Conservation (phyloP, 35 echinoderm and acorn worm species). For the Anneissia japonica region DNA sequence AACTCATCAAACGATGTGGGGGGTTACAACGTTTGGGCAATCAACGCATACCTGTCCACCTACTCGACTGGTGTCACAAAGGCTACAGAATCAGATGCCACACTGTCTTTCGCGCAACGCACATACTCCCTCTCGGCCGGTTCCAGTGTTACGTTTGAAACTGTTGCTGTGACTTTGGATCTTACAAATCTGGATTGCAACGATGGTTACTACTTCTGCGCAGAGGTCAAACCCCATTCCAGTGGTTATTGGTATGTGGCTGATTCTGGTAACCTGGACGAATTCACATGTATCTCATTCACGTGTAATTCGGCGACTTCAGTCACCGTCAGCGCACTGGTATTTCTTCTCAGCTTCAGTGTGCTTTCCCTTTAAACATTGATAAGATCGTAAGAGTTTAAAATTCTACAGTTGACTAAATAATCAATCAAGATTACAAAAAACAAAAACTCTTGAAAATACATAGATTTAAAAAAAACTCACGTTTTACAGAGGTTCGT, state of each 20-base stretch:
- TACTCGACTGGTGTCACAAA: constrained; percentile 9
- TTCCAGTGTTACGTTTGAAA: not conserved
- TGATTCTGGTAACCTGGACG: not conserved
- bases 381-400: too few species aligned
- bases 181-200: constrained; percentile 44
- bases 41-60: constrained; percentile 29
- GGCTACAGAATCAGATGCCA: constrained; percentile 11
- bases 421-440: too few species aligned
- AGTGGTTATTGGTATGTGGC: constrained; percentile 18
- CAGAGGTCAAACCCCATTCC: constrained; percentile 9
- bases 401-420: too few species aligned
- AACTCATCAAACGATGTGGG: constrained; percentile 22
- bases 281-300: constrained; percentile 26
- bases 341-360: too few species aligned
- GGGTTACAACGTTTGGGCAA: constrained; percentile 47
- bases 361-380: too few species aligned
- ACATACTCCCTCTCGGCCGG: constrained; percentile 24
- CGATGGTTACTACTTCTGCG: constrained; percentile 48
- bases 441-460: too few species aligned
- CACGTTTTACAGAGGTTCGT: too few species aligned
- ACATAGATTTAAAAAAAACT: too few species aligned
- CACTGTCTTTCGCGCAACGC: constrained; percentile 15
- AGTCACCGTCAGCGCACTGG: too few species aligned
- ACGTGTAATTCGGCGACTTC: constrained; percentile 55
- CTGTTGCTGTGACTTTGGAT: constrained; percentile 36